A percentile compares a stretch with the other conserved stretches of the same genome.
Evolutionary conservation across 2,113 vertebrate species (phyloP).

Genomic region (Daubentonia madagascariensis): DNA sequence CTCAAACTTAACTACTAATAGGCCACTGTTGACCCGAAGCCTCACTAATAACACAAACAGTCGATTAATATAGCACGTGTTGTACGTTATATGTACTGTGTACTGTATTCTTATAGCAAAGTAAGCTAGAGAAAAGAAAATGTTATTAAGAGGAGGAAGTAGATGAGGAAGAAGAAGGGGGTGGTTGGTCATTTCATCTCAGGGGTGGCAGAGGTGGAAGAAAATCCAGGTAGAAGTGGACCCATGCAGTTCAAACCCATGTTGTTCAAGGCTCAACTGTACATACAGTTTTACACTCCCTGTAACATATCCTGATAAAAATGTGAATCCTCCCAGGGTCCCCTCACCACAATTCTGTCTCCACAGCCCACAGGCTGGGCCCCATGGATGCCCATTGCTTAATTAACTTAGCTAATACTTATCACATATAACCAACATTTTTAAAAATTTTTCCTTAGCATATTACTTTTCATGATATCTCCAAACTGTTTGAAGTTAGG

Average conservation of each 20-base stretch:
- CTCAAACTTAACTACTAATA: not conserved
- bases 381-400: not conserved
- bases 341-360: not conserved
- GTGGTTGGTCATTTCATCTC: not conserved
- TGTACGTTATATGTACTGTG: not conserved
- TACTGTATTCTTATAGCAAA: not conserved
- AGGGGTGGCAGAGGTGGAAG: not conserved
- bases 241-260: not conserved
- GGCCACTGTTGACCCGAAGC: not conserved
- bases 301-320: not conserved
- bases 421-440: not conserved
- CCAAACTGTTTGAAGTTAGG: not conserved
- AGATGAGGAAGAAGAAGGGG: not conserved
- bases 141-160: not conserved
- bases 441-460: not conserved
- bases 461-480: not conserved
- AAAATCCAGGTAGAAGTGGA: not conserved
- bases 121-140: not conserved
- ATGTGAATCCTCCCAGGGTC: not conserved
- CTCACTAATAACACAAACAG: not conserved
- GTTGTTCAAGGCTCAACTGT: not conserved
- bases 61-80: not conserved
- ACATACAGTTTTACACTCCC: not conserved
- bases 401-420: constrained; percentile 13
- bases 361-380: not conserved